A percentile compares a stretch with the other conserved stretches of the same genome.
Evolutionary conservation across 2,797 vertebrate genomes (phyloP).

Genomic region (Enteromius fasciolatus): DNA sequence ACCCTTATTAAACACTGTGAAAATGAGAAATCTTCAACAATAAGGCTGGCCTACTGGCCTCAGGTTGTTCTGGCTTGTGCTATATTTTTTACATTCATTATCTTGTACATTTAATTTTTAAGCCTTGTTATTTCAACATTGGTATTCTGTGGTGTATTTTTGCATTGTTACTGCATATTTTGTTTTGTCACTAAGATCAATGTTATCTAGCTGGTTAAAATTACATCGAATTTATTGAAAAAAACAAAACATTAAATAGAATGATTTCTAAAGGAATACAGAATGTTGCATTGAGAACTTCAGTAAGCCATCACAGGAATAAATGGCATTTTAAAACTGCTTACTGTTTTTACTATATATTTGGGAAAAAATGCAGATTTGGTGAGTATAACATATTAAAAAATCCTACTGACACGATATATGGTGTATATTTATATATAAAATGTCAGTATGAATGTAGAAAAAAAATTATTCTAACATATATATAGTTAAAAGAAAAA

Average conservation of each 20-base stretch:
- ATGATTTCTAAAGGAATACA: background rate
- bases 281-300: background rate
- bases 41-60: background rate
- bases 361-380: background rate
- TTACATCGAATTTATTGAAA: background rate
- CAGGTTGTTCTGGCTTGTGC: background rate
- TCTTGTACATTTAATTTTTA: background rate
- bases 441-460: background rate
- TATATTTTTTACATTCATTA: conserved; percentile 15
- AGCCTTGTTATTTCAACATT: background rate
- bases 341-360: background rate
- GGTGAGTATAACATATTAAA: background rate
- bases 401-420: background rate
- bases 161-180: background rate
- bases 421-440: background rate
- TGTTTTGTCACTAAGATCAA: background rate
- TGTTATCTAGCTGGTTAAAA: background rate
- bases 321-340: background rate
- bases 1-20: conserved; percentile 60
- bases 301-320: background rate
- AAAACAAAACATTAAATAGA: background rate
- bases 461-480: background rate
- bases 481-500: background rate
- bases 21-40: conserved; percentile 3
- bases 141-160: background rate